Base-by-base conservation (phyloP, 2,797 vertebrate genomes). In the Aplochiton taeniatus region DNA sequence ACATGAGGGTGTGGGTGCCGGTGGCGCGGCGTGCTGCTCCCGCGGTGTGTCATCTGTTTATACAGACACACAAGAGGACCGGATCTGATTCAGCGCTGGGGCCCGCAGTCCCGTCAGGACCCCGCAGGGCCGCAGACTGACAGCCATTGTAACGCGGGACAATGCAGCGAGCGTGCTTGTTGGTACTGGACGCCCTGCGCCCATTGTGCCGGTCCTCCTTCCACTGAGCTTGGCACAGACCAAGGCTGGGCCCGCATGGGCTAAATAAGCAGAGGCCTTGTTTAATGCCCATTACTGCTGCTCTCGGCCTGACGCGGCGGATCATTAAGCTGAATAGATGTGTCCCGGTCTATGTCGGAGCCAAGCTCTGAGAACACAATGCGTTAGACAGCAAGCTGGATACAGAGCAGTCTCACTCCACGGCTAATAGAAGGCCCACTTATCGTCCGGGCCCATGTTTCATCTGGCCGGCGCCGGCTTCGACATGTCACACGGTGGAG, bases 61-160 rank as follows among this genome's bases (percentile, higher is more conserved):
- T 83, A 84, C 88, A 82, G 76, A 76, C 78, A 87, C 81, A 85
- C 70, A 80, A 70, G 79, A 20, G 78, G 67, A 82, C 85, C 86
- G 86, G 83, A 87, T 87, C 80, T 90, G 85, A 88, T 77, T 90
- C 85, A 89, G 83, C 83, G 81, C 46, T 42, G 48, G 65, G 57
- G 65, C 61, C 63, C n/a, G 68, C 54, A 53, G 66, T 79, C 74
- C 75, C 10, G 80, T 79, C 59, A 69, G 55, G 49, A 58, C 74
- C 55, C 65, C 63, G 65, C 65, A 70, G 19, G 46, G 16, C 41
- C 1, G n/a, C 58, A 9, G 17, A 65, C 62, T 71, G 49, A 65
- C 63, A 62, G 76, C 70, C 74, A 78, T 88, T 87, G 75, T 83
- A 66, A 74, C 65, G 50, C 72, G 63, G 75, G 84, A 87, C 83